These are phyloP conservation scores for Brachypterus glaber DNA, from an alignment of 2,888 invertebrate species.

Conservation along the genomic window DNA sequence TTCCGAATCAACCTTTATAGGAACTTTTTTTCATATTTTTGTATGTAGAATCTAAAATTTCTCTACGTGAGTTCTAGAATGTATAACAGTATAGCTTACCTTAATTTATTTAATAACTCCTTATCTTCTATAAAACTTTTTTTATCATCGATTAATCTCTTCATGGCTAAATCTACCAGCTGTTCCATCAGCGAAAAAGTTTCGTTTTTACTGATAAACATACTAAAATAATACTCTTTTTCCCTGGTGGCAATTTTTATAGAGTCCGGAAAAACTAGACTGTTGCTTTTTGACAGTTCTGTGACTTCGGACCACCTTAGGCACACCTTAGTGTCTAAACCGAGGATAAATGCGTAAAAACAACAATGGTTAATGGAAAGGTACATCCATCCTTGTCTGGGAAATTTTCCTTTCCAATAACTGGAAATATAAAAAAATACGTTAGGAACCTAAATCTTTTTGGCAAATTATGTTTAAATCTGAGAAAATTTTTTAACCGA, in stretches of 20 bases:
- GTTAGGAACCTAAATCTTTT: no score
- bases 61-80: no score
- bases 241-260: conserved; percentile 80
- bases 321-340: conserved; percentile 75
- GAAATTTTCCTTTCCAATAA: conserved; percentile 86
- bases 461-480: no score
- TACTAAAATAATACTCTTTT: conserved; percentile 80
- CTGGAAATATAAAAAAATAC: no score
- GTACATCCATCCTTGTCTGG: conserved; percentile 95
- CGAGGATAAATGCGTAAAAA: conserved; percentile 91
- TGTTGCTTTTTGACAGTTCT: conserved; percentile 66
- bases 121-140: conserved; percentile 83
- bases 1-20: no score
- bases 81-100: conserved; percentile 39
- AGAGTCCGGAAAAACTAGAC: conserved; percentile 72
- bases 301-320: conserved; percentile 87
- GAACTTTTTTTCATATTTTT: no score
- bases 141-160: conserved; percentile 88
- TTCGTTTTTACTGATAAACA: conserved; percentile 82
- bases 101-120: conserved; percentile 71
- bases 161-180: conserved; percentile 93
- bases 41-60: conserved; percentile 1
- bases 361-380: conserved; percentile 93
- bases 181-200: conserved; percentile 90
- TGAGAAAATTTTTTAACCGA: no score